A percentile compares a stretch with the other conserved stretches of the same genome.
These are phyloP conservation scores for Catharus ustulatus DNA, from an alignment of 2,797 vertebrate species.

Conservation along the genomic window DNA sequence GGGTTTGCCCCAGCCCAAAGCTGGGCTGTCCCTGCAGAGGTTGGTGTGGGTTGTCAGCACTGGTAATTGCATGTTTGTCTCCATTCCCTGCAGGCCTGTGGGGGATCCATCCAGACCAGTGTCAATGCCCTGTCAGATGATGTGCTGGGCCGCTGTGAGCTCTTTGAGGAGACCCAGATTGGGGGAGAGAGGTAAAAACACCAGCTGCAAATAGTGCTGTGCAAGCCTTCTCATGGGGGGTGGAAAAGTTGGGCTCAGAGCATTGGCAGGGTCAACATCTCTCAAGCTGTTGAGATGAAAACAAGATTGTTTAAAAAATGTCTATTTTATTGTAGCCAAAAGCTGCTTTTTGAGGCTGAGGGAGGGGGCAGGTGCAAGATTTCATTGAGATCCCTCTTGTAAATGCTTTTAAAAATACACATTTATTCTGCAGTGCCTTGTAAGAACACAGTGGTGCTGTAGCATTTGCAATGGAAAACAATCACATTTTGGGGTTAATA, in stretches of 20 bases:
- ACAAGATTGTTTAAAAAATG: not conserved
- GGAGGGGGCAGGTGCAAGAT: not conserved
- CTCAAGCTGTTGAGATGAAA: not conserved
- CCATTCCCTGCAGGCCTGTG: constrained; percentile 84
- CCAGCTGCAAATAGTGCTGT: not conserved
- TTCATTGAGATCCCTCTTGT: not conserved
- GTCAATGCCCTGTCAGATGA: constrained; percentile 83
- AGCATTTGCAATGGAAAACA: not conserved
- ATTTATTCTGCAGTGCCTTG: not conserved
- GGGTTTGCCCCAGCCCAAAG: not conserved
- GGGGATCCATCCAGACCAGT: constrained; percentile 97
- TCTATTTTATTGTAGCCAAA: not conserved
- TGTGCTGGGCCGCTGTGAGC: constrained; percentile 89
- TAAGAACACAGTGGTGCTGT: not conserved
- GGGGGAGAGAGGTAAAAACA: constrained; percentile 90
- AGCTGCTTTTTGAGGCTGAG: not conserved
- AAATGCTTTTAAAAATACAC: accelerated
- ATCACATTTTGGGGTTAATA: accelerated
- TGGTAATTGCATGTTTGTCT: accelerated
- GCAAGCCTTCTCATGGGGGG: accelerated
- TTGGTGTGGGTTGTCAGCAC: not conserved
- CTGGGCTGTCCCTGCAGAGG: not conserved
- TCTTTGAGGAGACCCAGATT: constrained; percentile 96
- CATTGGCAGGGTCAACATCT: not conserved
- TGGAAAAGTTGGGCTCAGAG: not conserved